Evolutionary conservation across 2,797 vertebrate genomes (phyloP).

Genomic region (Hoplostethus atlanticus): DNA sequence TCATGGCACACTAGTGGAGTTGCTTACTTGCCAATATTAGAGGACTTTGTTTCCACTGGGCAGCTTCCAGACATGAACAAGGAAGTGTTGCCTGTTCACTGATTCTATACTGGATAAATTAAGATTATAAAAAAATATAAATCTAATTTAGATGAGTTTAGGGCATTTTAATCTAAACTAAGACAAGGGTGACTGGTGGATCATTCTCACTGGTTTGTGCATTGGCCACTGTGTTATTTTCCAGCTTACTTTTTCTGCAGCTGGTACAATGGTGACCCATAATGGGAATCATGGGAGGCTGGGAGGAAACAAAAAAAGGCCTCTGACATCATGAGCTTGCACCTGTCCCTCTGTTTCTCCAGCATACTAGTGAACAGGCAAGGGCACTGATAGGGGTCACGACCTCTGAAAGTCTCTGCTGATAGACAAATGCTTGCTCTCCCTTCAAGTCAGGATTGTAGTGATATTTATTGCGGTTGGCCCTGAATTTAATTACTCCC

Average conservation of each 20-base stretch:
- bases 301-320: constrained; percentile 56
- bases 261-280: constrained; percentile 59
- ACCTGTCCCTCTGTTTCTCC: constrained; percentile 81
- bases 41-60: too few relatives aligned
- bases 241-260: constrained; percentile 53
- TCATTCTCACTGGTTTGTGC: background rate
- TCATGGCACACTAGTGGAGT: too few relatives aligned
- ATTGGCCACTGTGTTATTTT: constrained; percentile 29
- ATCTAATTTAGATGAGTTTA: background rate
- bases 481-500: constrained; percentile 68
- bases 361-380: constrained; percentile 26
- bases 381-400: constrained; percentile 58
- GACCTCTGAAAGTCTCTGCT: constrained; percentile 77
- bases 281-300: constrained; percentile 70
- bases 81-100: background rate
- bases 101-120: background rate
- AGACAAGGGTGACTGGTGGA: too few relatives aligned
- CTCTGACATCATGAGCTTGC: constrained; percentile 79
- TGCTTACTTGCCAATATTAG: too few relatives aligned
- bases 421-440: constrained; percentile 77
- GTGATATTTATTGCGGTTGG: constrained; percentile 70
- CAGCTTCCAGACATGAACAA: background rate
- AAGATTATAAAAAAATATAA: background rate
- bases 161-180: too few relatives aligned
- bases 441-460: constrained; percentile 65